Percentiles rank a stretch among this genome's conserved stretches.
These are phyloP conservation scores for Semaprochilodus insignis DNA, from an alignment of 2,797 vertebrate genomes.

Conservation along the genomic window DNA sequence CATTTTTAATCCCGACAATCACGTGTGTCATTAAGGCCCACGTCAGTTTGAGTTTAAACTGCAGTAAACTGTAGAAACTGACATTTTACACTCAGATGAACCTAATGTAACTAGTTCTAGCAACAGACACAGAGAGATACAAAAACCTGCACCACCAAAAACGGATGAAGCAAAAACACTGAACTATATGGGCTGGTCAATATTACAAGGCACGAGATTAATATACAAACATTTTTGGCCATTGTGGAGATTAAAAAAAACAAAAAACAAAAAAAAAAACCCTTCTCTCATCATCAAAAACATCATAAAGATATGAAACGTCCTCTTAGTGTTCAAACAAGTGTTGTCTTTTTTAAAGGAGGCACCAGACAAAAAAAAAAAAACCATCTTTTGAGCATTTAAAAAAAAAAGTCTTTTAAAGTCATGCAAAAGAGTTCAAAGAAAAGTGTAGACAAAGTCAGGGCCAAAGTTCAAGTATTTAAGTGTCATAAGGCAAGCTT, in stretches of 20 bases:
- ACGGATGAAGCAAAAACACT: conserved; percentile 29
- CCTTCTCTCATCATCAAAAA: conserved; percentile 12
- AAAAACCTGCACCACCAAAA: conserved; percentile 36
- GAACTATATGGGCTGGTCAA: conserved; percentile 34
- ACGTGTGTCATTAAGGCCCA: conserved; percentile 16
- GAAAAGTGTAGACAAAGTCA: conserved; percentile 48
- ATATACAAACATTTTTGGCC: conserved; percentile 45
- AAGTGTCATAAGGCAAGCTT: conserved; percentile 29
- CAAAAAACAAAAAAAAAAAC: not conserved
- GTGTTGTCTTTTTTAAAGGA: conserved; percentile 33
- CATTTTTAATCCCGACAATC: conserved; percentile 34
- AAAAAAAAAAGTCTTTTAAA: conserved; percentile 35
- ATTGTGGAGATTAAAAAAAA: conserved; percentile 4
- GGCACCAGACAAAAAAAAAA: not conserved
- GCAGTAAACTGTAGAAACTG: not conserved
- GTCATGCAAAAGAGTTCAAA: conserved; percentile 45
- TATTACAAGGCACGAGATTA: conserved; percentile 49
- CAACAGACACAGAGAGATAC: conserved; percentile 36
- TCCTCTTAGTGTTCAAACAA: conserved; percentile 25
- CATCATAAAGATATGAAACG: not conserved
- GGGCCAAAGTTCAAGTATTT: conserved; percentile 52
- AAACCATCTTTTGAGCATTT: conserved; percentile 30
- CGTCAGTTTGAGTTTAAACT: not conserved
- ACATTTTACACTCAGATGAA: conserved; percentile 26
- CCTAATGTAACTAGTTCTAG: conserved; percentile 32